Evolutionary conservation across 2,888 invertebrate genomes (phyloP), one percentile per base, ranked within the genome.

Genomic region (Parelbella ahira): DNA sequence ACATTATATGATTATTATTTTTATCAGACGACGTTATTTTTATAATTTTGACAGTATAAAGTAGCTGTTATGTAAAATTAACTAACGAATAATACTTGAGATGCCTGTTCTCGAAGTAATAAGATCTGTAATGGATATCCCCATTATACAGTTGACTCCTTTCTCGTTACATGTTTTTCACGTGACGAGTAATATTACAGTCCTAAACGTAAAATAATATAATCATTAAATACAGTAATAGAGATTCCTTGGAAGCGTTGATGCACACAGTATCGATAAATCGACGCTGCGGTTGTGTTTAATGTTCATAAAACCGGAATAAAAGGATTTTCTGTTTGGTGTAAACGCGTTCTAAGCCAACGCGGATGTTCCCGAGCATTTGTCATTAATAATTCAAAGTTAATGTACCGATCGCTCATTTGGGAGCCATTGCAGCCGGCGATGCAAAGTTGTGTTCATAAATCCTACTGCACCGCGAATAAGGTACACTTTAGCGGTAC

Each of bases 331-430:
- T 32, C 32, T 32, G 19, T 21, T 15, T 13, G 32, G 24, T 39
- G 18, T 32, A 8, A 24, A 8, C 32, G 8, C 27, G 12, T 32
- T 24, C 15, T 20, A 27, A 41, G 27, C 32, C 19, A 12, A 13
- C 19, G 39, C 34, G 34, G 21, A 34, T 34, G 28, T 23, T 23
- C 20, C 32, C 32, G 23, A 8, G 34, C 34, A 42, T 42, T 39
- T 34, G 41, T 34, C 41, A 34, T 42, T 42, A 42, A 42, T 42
- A 34, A 42, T 42, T 34, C 41, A 42, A 33, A 42, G 41, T 42
- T 42, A 42, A 42, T 41, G 41, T 41, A 34, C 41, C 41, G 41
- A 42, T 42, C 41, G 41, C 41, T 42, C 41, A 42, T 42, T 42
- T 42, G 41, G 41, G 41, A 42, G 21, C 34, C 41, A 34, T 42